Percentiles rank a stretch among this genome's conserved stretches.
These are phyloP conservation scores for Poecilia gillii DNA, from an alignment of 2,797 vertebrate genomes.

Conservation along the genomic window DNA sequence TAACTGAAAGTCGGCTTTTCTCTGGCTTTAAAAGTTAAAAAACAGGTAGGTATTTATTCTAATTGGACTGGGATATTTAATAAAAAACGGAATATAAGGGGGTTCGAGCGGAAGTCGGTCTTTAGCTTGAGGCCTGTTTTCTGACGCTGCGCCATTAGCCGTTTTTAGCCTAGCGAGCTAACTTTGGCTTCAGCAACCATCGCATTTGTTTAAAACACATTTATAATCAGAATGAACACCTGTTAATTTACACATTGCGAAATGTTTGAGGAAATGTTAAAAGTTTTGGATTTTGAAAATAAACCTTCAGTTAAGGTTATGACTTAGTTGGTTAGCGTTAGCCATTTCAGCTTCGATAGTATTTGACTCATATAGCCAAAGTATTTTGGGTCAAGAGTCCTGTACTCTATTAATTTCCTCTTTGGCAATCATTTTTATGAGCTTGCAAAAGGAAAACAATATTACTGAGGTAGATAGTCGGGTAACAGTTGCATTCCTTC, in stretches of 20 bases:
- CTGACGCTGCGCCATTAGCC: conserved; percentile 65
- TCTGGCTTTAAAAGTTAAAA: conserved; percentile 26
- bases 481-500: neutral
- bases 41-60: conserved; percentile 49
- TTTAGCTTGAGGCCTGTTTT: conserved; percentile 54
- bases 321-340: neutral
- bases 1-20: conserved; percentile 33
- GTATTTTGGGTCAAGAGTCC: neutral
- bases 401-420: neutral
- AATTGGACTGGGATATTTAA: accelerated
- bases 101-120: neutral
- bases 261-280: neutral
- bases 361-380: neutral
- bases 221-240: accelerated
- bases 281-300: neutral
- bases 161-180: conserved; percentile 52
- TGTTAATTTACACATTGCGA: neutral
- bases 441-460: neutral
- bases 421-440: neutral
- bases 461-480: neutral
- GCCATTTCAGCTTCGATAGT: neutral
- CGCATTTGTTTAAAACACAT: neutral
- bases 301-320: neutral
- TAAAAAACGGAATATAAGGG: accelerated
- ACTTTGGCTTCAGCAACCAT: neutral